A percentile compares a stretch with the other conserved stretches of the same genome.
Evolutionary conservation across 2,113 vertebrate species (phyloP).

Genomic region (Rhinolophus sinicus): DNA sequence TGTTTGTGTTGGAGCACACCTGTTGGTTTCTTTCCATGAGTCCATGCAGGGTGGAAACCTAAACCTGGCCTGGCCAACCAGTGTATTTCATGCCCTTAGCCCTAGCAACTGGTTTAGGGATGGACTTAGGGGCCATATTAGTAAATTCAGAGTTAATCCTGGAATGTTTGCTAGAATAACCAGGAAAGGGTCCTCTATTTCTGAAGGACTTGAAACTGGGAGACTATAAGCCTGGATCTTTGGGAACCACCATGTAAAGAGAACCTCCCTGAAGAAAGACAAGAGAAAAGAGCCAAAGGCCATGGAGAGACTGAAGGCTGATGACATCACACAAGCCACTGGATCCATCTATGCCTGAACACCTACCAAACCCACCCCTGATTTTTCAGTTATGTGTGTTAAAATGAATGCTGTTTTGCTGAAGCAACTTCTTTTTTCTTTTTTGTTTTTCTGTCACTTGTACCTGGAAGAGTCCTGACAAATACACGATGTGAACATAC

Average conservation of each 20-base stretch:
- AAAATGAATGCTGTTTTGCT: not conserved
- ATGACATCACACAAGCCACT: not conserved
- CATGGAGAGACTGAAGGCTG: not conserved
- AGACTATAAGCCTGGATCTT: not conserved
- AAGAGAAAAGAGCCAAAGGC: not conserved
- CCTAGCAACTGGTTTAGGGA: not conserved
- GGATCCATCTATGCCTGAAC: not conserved
- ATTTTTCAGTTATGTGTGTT: not conserved
- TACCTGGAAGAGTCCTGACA: not conserved
- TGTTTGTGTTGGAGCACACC: slow-evolving; percentile 75
- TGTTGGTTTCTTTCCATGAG: not conserved
- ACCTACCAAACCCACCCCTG: not conserved
- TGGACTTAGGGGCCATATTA: not conserved
- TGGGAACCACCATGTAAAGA: not conserved
- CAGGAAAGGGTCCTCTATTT: not conserved
- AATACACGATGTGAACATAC: slow-evolving; percentile 39
- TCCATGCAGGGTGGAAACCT: not conserved
- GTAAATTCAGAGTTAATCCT: not conserved
- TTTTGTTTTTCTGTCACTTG: not conserved
- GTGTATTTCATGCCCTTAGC: not conserved
- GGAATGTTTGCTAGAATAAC: not conserved
- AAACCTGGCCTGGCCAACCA: not conserved
- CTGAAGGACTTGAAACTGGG: not conserved
- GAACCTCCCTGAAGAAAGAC: not conserved
- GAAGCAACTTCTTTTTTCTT: not conserved